Evolutionary conservation across 37 sponge, comb jelly and placozoan species (phyloP).

Genomic region (Theonella swinhoei): DNA sequence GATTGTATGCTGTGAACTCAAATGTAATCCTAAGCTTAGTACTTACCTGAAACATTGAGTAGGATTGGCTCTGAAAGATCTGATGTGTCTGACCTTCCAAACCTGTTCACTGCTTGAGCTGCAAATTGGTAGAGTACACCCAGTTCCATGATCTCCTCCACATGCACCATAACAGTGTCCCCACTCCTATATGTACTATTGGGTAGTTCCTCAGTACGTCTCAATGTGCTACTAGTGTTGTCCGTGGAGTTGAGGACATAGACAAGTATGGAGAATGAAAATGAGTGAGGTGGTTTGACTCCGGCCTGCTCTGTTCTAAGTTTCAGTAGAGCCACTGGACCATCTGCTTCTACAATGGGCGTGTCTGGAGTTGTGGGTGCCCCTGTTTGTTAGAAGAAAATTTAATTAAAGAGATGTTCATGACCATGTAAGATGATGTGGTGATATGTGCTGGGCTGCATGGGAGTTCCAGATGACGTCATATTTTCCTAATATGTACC

Average conservation of each 20-base stretch:
- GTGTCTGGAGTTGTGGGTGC: not conserved
- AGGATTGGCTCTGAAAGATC: not conserved
- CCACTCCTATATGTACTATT: not conserved
- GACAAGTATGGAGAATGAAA: not conserved
- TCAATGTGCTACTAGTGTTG: not conserved
- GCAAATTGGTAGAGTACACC: not conserved
- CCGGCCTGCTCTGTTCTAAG: not conserved
- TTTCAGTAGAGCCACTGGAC: not conserved
- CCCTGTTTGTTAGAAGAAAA: not conserved
- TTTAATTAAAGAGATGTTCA: not conserved
- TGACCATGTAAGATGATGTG: no score
- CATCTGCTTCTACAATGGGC: not conserved
- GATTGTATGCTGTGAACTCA: no score
- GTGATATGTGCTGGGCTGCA: no score
- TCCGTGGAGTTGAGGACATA: not conserved
- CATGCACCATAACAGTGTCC: not conserved
- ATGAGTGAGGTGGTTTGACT: not conserved
- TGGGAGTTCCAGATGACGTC: no score
- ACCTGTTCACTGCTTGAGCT: not conserved
- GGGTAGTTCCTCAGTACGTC: not conserved
- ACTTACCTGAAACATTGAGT: not conserved
- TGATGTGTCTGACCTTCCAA: not conserved
- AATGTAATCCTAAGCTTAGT: not conserved
- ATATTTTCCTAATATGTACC: not conserved
- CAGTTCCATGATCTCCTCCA: not conserved